phyloP scores from a whole-genome alignment of 2,888 invertebrate species.

The Platycheirus rosarum region DNA sequence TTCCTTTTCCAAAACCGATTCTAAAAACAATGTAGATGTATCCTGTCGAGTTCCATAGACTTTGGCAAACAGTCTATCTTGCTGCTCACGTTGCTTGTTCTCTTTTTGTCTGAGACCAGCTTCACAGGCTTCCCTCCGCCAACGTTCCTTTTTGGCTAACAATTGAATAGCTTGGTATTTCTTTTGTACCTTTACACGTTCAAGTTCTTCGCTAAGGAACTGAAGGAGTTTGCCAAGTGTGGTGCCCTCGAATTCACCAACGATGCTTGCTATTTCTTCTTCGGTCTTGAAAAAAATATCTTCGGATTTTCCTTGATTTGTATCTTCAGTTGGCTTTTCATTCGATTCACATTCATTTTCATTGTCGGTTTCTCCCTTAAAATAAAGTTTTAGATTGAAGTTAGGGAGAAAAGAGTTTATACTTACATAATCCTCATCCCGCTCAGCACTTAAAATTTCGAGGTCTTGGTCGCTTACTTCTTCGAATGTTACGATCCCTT shows the following conservation, averaged over 20 bases:
- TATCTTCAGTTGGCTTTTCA: slow-evolving; percentile 76
- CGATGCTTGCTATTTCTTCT: slow-evolving; percentile 84
- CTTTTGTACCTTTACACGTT: slow-evolving; percentile 89
- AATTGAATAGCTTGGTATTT: slow-evolving; percentile 90
- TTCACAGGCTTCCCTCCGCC: slow-evolving; percentile 90
- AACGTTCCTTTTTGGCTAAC: slow-evolving; percentile 89
- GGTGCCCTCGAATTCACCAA: slow-evolving; percentile 88
- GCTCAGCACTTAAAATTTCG: too few species aligned
- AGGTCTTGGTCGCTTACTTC: background rate
- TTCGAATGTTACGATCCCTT: background rate
- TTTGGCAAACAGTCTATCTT: slow-evolving; percentile 92
- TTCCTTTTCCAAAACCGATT: slow-evolving; percentile 86
- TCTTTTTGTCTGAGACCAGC: slow-evolving; percentile 91
- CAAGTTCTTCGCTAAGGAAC: slow-evolving; percentile 90
- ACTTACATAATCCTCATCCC: too few species aligned
- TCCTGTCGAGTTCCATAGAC: slow-evolving; percentile 82
- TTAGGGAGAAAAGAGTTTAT: background rate
- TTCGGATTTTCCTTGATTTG: slow-evolving; percentile 78
- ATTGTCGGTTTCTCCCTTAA: slow-evolving; percentile 1
- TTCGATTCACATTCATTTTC: slow-evolving; percentile 74
- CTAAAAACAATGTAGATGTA: slow-evolving; percentile 86
- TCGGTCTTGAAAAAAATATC: slow-evolving; percentile 75
- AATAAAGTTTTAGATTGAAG: background rate
- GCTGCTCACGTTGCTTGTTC: slow-evolving; percentile 87
- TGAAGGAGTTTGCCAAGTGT: slow-evolving; percentile 89